phyloP scores from a whole-genome alignment of 2,113 vertebrate genomes.

The Hemichromis elongatus region DNA sequence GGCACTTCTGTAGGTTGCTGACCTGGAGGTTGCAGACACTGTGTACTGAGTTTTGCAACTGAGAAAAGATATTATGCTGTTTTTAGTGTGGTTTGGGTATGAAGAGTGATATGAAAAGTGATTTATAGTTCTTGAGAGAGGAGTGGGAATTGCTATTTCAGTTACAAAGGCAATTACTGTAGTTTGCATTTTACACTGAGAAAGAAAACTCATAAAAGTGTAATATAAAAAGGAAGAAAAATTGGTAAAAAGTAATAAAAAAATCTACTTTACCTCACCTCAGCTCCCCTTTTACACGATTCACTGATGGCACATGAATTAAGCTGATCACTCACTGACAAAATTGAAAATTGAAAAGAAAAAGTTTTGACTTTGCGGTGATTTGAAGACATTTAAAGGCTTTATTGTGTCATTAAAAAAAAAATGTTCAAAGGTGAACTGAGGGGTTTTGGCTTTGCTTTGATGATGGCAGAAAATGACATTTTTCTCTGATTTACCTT shows the following conservation, averaged over 20 bases:
- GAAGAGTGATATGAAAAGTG: not conserved
- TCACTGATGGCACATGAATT: not conserved
- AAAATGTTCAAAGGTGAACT: fast-evolving
- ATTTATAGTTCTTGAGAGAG: conserved; percentile 5
- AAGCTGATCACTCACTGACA: not conserved
- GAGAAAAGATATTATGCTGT: conserved; percentile 5
- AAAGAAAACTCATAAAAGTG: not conserved
- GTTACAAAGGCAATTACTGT: not conserved
- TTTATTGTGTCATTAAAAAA: not conserved
- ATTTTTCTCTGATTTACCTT: not conserved
- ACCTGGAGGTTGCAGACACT: not conserved
- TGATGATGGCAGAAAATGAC: not conserved
- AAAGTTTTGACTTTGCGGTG: not conserved
- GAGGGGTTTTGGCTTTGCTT: not conserved
- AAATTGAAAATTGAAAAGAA: too few species aligned
- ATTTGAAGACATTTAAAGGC: not conserved
- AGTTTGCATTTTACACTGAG: not conserved
- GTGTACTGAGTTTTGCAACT: conserved; percentile 10
- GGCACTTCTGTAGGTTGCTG: not conserved
- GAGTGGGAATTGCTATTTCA: not conserved
- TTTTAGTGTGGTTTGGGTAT: not conserved
- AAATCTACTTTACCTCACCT: not conserved
- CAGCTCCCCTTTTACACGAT: not conserved
- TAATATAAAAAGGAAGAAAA: not conserved
- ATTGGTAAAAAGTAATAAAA: not conserved